Conservation (phyloP, 1,140 invertebrate species). For the Aphaenogaster rudis region DNA sequence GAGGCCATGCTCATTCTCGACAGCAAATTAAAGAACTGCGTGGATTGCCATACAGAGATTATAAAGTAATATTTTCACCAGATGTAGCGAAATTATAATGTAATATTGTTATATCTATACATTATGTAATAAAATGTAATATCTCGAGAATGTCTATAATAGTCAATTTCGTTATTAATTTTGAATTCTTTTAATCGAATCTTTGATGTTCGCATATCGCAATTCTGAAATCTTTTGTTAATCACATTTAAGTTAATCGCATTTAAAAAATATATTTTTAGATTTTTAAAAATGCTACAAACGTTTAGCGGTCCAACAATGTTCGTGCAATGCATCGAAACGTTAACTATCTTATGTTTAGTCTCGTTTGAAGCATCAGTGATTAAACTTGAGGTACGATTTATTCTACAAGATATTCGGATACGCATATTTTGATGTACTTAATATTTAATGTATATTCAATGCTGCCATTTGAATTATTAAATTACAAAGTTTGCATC, state of each 20-base stretch:
- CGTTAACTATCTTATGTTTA: conserved; percentile 78
- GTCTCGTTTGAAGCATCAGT: conserved; percentile 79
- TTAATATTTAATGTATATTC: not conserved
- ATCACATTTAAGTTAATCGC: not conserved
- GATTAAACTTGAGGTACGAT: conserved; percentile 76
- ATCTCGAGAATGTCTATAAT: not conserved
- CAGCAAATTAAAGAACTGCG: conserved; percentile 41
- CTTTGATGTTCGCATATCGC: not conserved
- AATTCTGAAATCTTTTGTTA: not conserved
- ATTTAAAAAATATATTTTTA: conserved; percentile 63
- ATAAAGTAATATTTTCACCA: conserved; percentile 36
- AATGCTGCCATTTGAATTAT: conserved; percentile 2
- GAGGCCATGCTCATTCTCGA: not conserved
- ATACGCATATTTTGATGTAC: not conserved
- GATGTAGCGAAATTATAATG: not conserved
- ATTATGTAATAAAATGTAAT: conserved; percentile 11
- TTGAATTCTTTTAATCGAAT: not conserved
- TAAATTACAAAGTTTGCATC: conserved; percentile 28
- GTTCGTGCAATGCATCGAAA: conserved; percentile 81
- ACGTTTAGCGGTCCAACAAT: conserved; percentile 77
- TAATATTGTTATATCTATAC: not conserved
- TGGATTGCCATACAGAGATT: conserved; percentile 38
- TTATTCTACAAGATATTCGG: conserved; percentile 10
- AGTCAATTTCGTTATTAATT: not conserved
- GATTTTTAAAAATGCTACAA: conserved; percentile 74